These are phyloP conservation scores for Pithys albifrons DNA, from an alignment of 2,113 vertebrate genomes.

Conservation along the genomic window DNA sequence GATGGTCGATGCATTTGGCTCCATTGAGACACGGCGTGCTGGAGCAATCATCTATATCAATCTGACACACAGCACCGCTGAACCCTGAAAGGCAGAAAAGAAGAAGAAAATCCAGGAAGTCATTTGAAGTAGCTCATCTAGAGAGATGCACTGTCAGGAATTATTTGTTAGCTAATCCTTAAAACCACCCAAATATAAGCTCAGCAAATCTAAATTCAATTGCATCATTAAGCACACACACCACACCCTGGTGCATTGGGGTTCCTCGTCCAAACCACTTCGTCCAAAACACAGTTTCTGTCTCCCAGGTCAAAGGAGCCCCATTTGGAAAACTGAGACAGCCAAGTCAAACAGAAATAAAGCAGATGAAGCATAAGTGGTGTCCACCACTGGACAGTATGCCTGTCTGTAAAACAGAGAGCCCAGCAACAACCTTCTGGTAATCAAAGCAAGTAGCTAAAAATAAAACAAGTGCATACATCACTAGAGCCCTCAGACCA, in stretches of 20 bases:
- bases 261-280: neutral
- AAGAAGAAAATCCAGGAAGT: neutral
- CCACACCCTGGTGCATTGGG: neutral
- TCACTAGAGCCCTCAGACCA: neutral
- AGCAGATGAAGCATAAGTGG: neutral
- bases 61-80: slow-evolving; percentile 90
- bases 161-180: neutral
- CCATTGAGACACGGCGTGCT: slow-evolving; percentile 93
- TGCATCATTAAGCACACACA: neutral
- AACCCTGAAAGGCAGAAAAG: slow-evolving; percentile 79
- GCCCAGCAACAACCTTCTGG: neutral
- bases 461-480: neutral
- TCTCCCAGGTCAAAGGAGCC: neutral
- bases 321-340: neutral
- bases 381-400: neutral
- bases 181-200: neutral
- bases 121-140: neutral
- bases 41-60: slow-evolving; percentile 94
- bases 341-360: neutral
- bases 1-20: slow-evolving; percentile 92
- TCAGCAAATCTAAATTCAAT: neutral
- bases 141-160: neutral
- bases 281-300: neutral
- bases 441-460: neutral
- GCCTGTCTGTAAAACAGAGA: neutral